Evolutionary conservation across 2,797 vertebrate genomes (phyloP).

Genomic region (Galago senegalensis): DNA sequence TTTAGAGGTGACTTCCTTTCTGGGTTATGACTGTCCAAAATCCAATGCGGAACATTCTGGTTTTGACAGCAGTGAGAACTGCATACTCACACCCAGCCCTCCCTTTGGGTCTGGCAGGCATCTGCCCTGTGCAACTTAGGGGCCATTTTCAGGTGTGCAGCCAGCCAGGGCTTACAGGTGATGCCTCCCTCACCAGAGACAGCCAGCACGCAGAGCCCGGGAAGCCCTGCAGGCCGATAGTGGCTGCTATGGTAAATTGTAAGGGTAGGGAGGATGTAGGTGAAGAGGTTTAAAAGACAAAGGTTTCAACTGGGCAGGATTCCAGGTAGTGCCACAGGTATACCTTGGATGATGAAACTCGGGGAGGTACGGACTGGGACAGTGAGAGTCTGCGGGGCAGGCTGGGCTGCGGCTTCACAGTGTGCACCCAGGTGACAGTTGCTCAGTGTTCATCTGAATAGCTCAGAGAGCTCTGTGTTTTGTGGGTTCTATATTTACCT

Average conservation of each 20-base stretch:
- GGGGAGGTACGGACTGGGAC: neutral
- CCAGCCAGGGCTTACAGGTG: neutral
- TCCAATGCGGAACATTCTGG: rapidly evolving
- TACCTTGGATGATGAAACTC: neutral
- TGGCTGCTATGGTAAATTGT: neutral
- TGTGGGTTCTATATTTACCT: neutral
- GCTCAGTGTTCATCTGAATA: neutral
- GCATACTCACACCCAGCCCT: rapidly evolving
- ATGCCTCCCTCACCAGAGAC: rapidly evolving
- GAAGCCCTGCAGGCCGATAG: neutral
- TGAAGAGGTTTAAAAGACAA: neutral
- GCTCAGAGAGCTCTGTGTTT: rapidly evolving
- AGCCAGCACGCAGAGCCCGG: neutral
- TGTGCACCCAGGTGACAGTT: neutral
- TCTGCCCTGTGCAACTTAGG: neutral
- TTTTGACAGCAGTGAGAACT: rapidly evolving
- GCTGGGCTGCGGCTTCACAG: neutral
- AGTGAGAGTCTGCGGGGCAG: neutral
- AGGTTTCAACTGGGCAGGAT: rapidly evolving
- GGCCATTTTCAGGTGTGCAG: neutral
- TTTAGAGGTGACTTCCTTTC: neutral
- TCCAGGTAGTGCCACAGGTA: neutral
- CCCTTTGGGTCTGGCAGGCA: rapidly evolving
- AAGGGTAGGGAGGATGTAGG: rapidly evolving
- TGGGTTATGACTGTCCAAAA: neutral